Base-by-base conservation (phyloP, 2,888 invertebrate species). In the Andrena haemorrhoa region DNA sequence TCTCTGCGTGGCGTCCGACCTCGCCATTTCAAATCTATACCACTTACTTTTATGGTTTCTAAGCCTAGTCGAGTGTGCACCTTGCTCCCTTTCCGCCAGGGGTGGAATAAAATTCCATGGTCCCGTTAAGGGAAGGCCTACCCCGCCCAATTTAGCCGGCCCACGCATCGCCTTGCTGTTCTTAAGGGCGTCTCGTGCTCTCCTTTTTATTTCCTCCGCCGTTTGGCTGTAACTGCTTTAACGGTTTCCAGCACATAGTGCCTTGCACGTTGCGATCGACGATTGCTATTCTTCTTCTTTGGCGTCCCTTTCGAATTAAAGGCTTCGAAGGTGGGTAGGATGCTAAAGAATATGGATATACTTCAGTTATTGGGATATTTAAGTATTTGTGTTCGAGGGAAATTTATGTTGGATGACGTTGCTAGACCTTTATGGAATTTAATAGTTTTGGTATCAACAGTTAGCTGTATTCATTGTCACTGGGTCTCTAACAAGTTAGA, bases 1-100 rank as follows among this genome's bases (percentile, higher is more conserved):
- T 60, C 84, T 33, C 72, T 49, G 58, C 61, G 23, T 26, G 23
- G 56, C 56, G 56, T 56, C 56, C 88, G 69, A 76, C 86, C 86
- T 88, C 87, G 87, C 76, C 88, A 85, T 89, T 90, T 89, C 89
- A 92, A 93, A 93, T 93, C 93, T 92, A 93, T 93, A 93, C 93
- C 93, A 93, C 93, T 94, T 93, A 92, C 92, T 93, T 93, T 93
- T 93, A 93, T 91, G 90, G 92, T 91, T 91, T 89, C 90, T 86
- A 87, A 89, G 91, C 89, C 91, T 90, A 91, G 91, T 92, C 90
- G 91, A 88, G 88, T 91, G 90, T 89, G 86, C 86, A 88, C 88
- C 85, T 83, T 83, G 82, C 73, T 81, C 84, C 86, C 88, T 88
- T 86, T 83, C 87, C 86, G 81, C 85, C 56, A 56, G 26, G 56